Evolutionary conservation across 2,888 invertebrate species (phyloP).

Genomic region (Rambutsinella grinnellia): DNA sequence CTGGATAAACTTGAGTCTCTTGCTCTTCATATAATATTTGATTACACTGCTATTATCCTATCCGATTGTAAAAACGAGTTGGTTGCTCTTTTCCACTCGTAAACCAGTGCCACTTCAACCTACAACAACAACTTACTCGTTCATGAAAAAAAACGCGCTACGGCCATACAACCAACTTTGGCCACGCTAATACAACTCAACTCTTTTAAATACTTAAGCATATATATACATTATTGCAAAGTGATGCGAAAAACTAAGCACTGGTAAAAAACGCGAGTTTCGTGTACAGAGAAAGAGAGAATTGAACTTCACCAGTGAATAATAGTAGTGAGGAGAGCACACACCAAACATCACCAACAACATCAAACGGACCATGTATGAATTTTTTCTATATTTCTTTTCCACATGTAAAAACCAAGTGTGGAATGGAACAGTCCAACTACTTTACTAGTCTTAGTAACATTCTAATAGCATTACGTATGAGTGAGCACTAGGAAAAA

Average conservation of each 20-base stretch:
- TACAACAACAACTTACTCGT: slow-evolving; percentile 22
- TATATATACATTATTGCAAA: slow-evolving; percentile 13
- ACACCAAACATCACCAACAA: neutral
- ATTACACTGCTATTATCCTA: slow-evolving; percentile 25
- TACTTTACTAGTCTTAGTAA: neutral
- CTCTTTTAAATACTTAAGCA: neutral
- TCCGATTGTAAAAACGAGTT: slow-evolving; percentile 41
- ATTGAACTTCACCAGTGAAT: slow-evolving; percentile 39
- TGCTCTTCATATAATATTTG: slow-evolving; percentile 11
- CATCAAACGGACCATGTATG: neutral
- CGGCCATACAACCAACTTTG: neutral
- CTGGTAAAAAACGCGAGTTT: slow-evolving; percentile 2
- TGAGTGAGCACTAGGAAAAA: slow-evolving; percentile 18
- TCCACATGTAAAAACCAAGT: slow-evolving; percentile 5
- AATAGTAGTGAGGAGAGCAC: neutral
- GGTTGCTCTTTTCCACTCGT: slow-evolving; percentile 53
- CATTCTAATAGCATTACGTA: slow-evolving; percentile 24
- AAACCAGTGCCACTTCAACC: slow-evolving; percentile 55
- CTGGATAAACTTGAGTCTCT: slow-evolving; percentile 55
- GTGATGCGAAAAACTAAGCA: slow-evolving; percentile 12
- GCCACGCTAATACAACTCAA: neutral
- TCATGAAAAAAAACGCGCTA: neutral
- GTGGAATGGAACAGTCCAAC: slow-evolving; percentile 11
- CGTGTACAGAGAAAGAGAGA: slow-evolving; percentile 33
- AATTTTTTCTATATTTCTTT: neutral